These are phyloP conservation scores for Cephonodes hylas DNA, from an alignment of 2,888 invertebrate genomes.

Conservation along the genomic window DNA sequence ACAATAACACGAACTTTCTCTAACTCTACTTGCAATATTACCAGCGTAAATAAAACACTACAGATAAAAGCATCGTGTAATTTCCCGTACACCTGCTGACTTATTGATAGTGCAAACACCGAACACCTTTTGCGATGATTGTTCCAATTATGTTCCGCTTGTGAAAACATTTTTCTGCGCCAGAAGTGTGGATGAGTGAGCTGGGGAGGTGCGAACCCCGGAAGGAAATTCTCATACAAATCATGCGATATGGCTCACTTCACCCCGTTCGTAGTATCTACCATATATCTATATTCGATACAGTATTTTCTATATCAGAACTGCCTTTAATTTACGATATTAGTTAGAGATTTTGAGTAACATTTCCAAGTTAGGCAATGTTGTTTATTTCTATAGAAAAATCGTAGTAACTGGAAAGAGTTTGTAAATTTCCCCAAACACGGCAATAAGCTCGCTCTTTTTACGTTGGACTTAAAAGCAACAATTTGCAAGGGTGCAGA, in stretches of 20 bases:
- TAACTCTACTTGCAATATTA: no score
- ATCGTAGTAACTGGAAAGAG: no score
- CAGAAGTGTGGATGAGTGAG: neutral
- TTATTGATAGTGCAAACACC: slow-evolving; percentile 12
- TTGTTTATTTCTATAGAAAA: no score
- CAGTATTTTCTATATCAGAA: neutral
- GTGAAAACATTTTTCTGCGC: slow-evolving; percentile 12
- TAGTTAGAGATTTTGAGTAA: no score
- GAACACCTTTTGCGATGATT: slow-evolving; percentile 5
- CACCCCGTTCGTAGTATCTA: neutral
- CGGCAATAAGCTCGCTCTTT: no score
- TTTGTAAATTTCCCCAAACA: no score
- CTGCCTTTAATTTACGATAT: neutral
- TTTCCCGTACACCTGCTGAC: neutral
- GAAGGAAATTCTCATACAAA: slow-evolving; percentile 21
- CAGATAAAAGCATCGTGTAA: no score
- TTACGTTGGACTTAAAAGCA: no score
- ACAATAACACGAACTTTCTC: no score
- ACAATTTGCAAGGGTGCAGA: no score
- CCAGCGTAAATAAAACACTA: no score
- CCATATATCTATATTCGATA: neutral
- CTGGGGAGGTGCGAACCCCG: slow-evolving; percentile 10
- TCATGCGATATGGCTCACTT: slow-evolving; percentile 15
- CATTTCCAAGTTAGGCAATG: no score
- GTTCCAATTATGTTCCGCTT: slow-evolving; percentile 12